These are phyloP conservation scores for Glyphotaelius pellucidus DNA, from an alignment of 2,888 invertebrate species.

Conservation along the genomic window DNA sequence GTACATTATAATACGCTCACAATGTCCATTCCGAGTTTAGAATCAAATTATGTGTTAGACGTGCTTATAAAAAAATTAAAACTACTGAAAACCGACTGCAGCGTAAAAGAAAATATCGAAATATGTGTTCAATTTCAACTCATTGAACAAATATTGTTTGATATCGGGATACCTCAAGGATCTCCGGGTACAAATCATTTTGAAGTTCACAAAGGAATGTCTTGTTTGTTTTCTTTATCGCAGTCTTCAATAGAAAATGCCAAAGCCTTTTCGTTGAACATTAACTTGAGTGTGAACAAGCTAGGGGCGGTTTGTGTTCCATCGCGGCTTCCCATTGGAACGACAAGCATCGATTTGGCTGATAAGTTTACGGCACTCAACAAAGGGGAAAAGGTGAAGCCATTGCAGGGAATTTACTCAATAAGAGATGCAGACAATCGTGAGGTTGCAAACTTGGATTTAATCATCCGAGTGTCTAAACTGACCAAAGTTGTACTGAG, in stretches of 20 bases:
- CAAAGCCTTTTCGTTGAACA: constrained; percentile 22
- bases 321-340: neutral
- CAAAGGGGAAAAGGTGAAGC: constrained; percentile 4
- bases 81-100: neutral
- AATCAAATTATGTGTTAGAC: constrained; percentile 28
- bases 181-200: neutral
- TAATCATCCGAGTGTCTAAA: constrained; percentile 12
- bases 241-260: neutral
- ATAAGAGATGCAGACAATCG: constrained; percentile 8
- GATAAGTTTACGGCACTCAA: neutral
- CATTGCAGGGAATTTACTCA: neutral
- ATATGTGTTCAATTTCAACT: neutral
- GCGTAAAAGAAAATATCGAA: neutral
- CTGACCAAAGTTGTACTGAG: neutral
- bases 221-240: constrained; percentile 28
- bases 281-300: neutral
- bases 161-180: neutral
- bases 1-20: neutral
- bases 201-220: constrained; percentile 15
- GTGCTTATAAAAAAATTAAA: constrained; percentile 21
- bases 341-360: neutral
- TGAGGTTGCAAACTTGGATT: constrained; percentile 6
- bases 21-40: neutral
- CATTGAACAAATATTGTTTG: neutral
- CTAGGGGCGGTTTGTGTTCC: neutral